Base-by-base conservation (phyloP, 1,140 invertebrate species). In the Anastrepha ludens region DNA sequence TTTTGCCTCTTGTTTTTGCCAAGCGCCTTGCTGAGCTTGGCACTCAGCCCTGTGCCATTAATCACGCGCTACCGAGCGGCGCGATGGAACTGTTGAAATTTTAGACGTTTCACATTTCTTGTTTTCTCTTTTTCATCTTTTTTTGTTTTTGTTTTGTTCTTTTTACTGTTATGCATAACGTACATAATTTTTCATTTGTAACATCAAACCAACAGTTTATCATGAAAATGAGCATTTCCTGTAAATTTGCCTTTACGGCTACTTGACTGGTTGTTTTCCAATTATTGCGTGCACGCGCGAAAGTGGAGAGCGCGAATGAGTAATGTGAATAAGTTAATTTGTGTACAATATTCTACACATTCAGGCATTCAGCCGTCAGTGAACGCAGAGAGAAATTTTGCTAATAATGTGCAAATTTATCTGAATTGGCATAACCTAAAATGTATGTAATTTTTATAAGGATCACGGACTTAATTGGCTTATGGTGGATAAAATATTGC, bases 301-400 rank as follows among this genome's bases (percentile, higher is more conserved):
- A 6, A 6, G 50, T n/a, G 67, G 15, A 39, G 67, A 2, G 67
- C 29, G 67, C 15, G 41, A 6, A 74, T 74, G 67, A 74, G 67
- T 74, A 74, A 74, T 74, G 67, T 17, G 41, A 17, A 47, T 39
- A 74, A n/a, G 67, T 74, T 74, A 47, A 74, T 74, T 74, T 74
- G 67, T 15, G 41, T 74, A n/a, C 41, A 44, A 17, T 74, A 41
- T 74, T 47, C 13, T 13, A 15, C 29, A 15, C 15, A 44, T 41
- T 13, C 29, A 7, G 39, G 15, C 41, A 44, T 8, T 74, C 67
- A 74, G 15, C 41, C 41, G 41, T 74, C 67, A 11, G 60, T n/a
- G 15, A 62, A 62, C 9, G 60, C 13, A 1, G 4, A 58, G 7
- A 8, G 29, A 41, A 2, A 67, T 67, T 67, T 20, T 39, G 64